phyloP scores from a whole-genome alignment of 2,113 vertebrate genomes.

The Pachyramphus minor region DNA sequence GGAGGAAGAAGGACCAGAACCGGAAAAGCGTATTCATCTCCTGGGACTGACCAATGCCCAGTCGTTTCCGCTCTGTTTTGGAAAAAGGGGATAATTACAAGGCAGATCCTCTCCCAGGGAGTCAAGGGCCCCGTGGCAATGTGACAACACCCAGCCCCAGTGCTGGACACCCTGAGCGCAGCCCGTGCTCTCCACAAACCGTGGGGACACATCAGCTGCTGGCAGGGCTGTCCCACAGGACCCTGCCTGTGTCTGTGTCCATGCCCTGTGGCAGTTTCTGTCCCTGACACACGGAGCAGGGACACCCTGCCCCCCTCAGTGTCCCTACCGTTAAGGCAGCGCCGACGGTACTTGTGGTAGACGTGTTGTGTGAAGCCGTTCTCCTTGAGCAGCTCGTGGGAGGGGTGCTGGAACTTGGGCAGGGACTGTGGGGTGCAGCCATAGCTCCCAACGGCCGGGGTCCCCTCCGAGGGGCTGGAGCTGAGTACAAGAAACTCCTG shows the following conservation, averaged over 20 bases:
- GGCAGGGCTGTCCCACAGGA: neutral
- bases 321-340: slow-evolving; percentile 92
- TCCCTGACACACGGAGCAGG: rapidly evolving
- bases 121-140: neutral
- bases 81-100: neutral
- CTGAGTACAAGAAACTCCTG: slow-evolving; percentile 53
- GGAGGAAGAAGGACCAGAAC: slow-evolving; percentile 99
- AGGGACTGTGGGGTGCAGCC: slow-evolving; percentile 97
- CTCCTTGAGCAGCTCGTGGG: slow-evolving; percentile 97
- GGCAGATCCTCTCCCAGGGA: neutral
- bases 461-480: slow-evolving; percentile 94
- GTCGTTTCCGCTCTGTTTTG: slow-evolving; percentile 87
- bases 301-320: neutral
- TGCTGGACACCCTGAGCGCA: neutral
- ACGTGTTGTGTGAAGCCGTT: slow-evolving; percentile 99
- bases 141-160: neutral
- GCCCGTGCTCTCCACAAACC: rapidly evolving
- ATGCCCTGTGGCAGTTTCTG: rapidly evolving
- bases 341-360: slow-evolving; percentile 98
- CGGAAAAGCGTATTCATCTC: slow-evolving; percentile 99
- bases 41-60: slow-evolving; percentile 97
- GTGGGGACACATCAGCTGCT: neutral
- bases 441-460: slow-evolving; percentile 83
- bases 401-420: slow-evolving; percentile 98
- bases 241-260: no score